Conservation (phyloP, 2,888 invertebrate genomes). For the Catocala fraxini region DNA sequence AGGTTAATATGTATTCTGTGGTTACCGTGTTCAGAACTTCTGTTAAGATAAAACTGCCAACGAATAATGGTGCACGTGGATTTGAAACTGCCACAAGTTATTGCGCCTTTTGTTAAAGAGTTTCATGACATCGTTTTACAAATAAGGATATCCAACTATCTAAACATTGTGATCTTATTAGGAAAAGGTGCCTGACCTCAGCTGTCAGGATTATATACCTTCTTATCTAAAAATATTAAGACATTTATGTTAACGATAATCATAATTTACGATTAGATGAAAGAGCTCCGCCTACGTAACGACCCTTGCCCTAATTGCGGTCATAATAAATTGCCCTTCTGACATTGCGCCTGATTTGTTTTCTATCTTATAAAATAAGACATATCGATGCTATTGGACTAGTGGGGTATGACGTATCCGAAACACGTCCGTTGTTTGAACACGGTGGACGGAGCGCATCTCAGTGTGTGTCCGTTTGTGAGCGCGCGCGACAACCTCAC, state of each 20-base stretch:
- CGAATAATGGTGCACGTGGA: neutral
- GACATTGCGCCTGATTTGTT: slow-evolving; percentile 33
- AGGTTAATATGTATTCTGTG: too few relatives aligned
- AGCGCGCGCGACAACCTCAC: slow-evolving; percentile 74
- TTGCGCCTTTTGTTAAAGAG: neutral
- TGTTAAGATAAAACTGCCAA: too few relatives aligned
- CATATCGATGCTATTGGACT: slow-evolving; percentile 49
- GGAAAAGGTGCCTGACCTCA: slow-evolving; percentile 26
- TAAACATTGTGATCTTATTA: slow-evolving; percentile 2
- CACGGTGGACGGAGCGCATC: slow-evolving; percentile 61
- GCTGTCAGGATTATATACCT: neutral
- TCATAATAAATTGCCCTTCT: slow-evolving; percentile 22
- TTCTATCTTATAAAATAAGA: slow-evolving; percentile 37
- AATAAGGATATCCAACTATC: slow-evolving; percentile 13
- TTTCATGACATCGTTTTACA: slow-evolving; percentile 17
- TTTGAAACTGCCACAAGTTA: neutral
- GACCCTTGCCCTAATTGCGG: neutral
- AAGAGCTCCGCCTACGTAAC: slow-evolving; percentile 9
- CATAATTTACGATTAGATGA: too few relatives aligned
- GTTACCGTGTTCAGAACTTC: too few relatives aligned
- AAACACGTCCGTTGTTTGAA: slow-evolving; percentile 70
- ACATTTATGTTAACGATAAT: too few relatives aligned
- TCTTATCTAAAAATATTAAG: neutral
- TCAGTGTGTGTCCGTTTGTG: slow-evolving; percentile 75
- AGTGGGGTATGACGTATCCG: slow-evolving; percentile 74